phyloP scores from a whole-genome alignment of 2,113 vertebrate genomes.

The Heterotis niloticus region DNA sequence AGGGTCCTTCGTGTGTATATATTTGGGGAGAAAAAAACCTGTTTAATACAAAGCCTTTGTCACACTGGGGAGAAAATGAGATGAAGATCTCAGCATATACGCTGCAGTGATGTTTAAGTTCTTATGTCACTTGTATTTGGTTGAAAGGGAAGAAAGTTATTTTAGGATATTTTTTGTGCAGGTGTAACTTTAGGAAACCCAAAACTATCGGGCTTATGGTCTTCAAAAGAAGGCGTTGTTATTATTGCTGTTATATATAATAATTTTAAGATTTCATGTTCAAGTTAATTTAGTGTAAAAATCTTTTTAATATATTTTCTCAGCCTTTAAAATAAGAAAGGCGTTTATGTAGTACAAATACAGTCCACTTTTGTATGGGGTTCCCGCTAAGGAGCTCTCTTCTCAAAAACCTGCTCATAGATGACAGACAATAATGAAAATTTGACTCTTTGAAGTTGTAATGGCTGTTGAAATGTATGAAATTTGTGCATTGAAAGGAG shows the following conservation, averaged over 20 bases:
- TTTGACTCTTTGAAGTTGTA: conserved; percentile 98
- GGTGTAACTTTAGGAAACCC: too few species aligned
- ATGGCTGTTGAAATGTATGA: conserved; percentile 98
- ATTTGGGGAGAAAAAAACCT: too few species aligned
- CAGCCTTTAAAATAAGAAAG: conserved; percentile 71
- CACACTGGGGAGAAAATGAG: too few species aligned
- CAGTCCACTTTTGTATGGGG: conserved; percentile 77
- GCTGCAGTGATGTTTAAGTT: too few species aligned
- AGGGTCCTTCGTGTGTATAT: too few species aligned
- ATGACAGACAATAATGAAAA: conserved; percentile 96
- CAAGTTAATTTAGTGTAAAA: neutral
- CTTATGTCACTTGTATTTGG: too few species aligned
- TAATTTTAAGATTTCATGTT: neutral
- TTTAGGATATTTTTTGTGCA: too few species aligned
- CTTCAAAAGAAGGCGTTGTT: neutral
- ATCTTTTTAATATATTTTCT: conserved; percentile 53
- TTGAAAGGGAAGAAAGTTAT: too few species aligned
- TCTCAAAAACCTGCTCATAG: conserved; percentile 84
- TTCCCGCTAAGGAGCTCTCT: conserved; percentile 78
- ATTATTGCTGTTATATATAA: too few species aligned
- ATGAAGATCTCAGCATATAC: too few species aligned
- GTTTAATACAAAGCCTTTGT: too few species aligned
- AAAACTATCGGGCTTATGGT: neutral
- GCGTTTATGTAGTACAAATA: conserved; percentile 69
- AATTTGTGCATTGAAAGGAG: conserved; percentile 90